Percentiles rank a stretch among this genome's conserved stretches.
Evolutionary conservation across 1,140 invertebrate species (phyloP).

Genomic region (Berghia stephanieae): DNA sequence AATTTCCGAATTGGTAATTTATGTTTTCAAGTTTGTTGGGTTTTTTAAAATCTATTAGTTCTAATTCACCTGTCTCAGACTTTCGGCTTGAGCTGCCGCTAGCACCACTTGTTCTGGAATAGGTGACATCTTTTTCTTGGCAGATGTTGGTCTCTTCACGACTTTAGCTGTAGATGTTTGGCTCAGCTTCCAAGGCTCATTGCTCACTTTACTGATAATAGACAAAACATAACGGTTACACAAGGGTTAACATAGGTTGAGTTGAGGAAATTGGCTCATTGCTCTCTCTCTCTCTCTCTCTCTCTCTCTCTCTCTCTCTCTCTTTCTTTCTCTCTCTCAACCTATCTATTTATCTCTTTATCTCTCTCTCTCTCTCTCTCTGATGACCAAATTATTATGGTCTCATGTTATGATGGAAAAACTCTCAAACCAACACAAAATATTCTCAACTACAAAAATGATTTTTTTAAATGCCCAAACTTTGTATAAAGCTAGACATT

Average conservation of each 20-base stretch:
- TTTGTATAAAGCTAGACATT: too few species aligned
- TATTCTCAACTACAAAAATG: too few species aligned
- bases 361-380: too few species aligned
- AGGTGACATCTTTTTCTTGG: constrained; percentile 53
- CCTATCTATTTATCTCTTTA: background rate
- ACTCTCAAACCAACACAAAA: too few species aligned
- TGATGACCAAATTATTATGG: too few species aligned
- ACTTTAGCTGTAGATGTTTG: constrained; percentile 36
- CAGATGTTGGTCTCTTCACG: constrained; percentile 49
- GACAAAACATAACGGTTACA: background rate
- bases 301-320: too few species aligned
- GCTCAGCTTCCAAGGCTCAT: constrained; percentile 60
- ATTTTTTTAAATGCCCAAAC: too few species aligned
- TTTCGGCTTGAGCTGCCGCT: constrained; percentile 44
- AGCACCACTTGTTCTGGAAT: constrained; percentile 49
- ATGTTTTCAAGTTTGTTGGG: too few species aligned
- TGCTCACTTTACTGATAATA: constrained; percentile 52
- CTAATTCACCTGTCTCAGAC: constrained; percentile 53
- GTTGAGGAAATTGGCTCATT: background rate
- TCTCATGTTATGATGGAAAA: too few species aligned
- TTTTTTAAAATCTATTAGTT: too few species aligned
- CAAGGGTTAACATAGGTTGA: background rate
- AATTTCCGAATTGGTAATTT: too few species aligned
- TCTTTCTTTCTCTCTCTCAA: background rate
- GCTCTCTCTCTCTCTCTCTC: background rate